Conservation (phyloP, 2,113 vertebrate species). For the Amblyornis subalaris region DNA sequence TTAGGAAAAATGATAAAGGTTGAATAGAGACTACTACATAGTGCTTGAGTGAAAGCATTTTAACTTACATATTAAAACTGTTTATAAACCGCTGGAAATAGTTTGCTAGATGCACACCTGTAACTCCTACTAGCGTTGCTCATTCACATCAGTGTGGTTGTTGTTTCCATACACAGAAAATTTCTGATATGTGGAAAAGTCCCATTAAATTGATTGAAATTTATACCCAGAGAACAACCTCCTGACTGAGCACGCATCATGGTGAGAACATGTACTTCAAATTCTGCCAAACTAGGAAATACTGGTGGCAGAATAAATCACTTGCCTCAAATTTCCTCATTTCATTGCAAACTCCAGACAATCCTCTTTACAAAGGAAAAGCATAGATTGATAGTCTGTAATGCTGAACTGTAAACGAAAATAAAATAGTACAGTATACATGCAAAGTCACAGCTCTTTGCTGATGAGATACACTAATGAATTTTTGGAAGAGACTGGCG, state of each 20-base stretch:
- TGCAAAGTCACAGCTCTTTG: not conserved
- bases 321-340: not conserved
- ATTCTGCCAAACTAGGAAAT: not conserved
- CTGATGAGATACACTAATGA: not conserved
- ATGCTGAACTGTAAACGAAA: fast-evolving
- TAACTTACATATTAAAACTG: not conserved
- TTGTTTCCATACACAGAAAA: not conserved
- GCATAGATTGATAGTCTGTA: not conserved
- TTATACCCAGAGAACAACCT: not conserved
- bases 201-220: not conserved
- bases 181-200: not conserved
- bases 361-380: not conserved
- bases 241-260: not conserved
- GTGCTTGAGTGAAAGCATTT: not conserved
- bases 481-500: not conserved
- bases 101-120: not conserved
- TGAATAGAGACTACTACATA: not conserved
- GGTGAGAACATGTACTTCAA: not conserved
- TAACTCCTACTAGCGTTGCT: not conserved
- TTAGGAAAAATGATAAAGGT: not conserved
- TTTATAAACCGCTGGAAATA: not conserved
- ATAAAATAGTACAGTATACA: not conserved
- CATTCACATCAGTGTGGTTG: not conserved
- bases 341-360: not conserved
- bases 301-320: not conserved